Evolutionary conservation across 2,113 vertebrate genomes (phyloP), one percentile per base, ranked within the genome.

Genomic region (Glareola pratincola): DNA sequence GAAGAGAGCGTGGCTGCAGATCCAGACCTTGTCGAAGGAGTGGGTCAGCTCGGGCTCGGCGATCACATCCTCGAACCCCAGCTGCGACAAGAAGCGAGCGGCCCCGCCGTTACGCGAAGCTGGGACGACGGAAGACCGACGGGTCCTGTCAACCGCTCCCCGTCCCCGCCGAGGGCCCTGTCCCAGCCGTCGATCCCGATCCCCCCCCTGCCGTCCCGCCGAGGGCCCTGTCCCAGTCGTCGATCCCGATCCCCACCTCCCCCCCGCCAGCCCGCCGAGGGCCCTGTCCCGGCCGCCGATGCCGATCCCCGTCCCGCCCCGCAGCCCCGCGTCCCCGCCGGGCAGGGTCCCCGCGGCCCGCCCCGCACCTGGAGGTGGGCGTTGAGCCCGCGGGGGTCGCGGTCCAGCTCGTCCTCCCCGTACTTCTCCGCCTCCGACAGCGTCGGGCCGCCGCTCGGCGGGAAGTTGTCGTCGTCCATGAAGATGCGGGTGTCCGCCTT

Each of bases 11-110:
- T 99, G 98, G 97, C 99, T 99, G 96, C 99, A 99, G 59, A 99
- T 98, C 99, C 99, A 99, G 14, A 99, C 98, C 56, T 91, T 98
- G 97, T 99, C 99, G 64, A 99, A 99, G 93, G 99, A 99, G 97
- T 99, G 99, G 1, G 98, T 93, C 2, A 98, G 98, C 48, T 82
- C 74, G 0, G 99, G 99, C 95, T 99, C 99, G 3, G 98, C 99
- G 47, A 99, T 99, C 94, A 99, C 98, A 37, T 99, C 99, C 30
- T 99, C 98, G 78, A 99, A 99, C 4, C 97, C 98, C 74, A 99
- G 97, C 99, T 99, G 97, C 7, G 97, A 91, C 9, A 15, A 96
- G 79, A 91, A 36, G 81, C 74, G 29, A 26, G 59, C 23, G 32
- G 73, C 48, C 47, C 18, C 4, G 62, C 57, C 10, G 26, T 93